Base-by-base conservation (phyloP, 2,113 vertebrate genomes). In the Puntigrus tetrazona region DNA sequence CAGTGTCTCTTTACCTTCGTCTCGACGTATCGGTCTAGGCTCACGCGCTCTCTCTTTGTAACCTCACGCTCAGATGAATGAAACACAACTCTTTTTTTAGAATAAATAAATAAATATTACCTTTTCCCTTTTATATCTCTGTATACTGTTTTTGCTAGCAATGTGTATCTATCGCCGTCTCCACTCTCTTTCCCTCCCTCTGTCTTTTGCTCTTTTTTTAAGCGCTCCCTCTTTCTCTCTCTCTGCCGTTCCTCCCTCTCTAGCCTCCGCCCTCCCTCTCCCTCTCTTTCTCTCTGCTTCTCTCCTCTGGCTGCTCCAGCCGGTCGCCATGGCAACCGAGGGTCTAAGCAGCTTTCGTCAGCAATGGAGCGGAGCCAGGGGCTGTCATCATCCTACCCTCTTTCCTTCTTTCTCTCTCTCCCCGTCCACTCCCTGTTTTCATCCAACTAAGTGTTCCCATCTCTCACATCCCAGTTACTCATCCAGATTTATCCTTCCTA, bases 271-370 rank as follows among this genome's bases (percentile, higher is more conserved):
- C 94, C 94, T 91, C 86, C 92, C 95, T 92, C 94, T 96, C 91
- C 91, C 92, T 84, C 36, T 78, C 93, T 91, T 92, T 93, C 94
- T 89, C 92, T 94, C 93, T 92, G 91, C 94, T 95, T 92, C 86
- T 94, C 95, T 89, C 91, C 91, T 93, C 92, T 94, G 92, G 91
- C 94, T 92, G 94, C 94, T 88, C 95, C 90, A 87, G 92, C 93
- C 77, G 92, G 94, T 98, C 95, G 90, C 96, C 96, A 97, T 97
- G 94, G 97, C 94, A 96, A 99, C 97, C 92, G 94, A 92, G 95
- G 92, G 92, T 93, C 89, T 95, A 91, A 95, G 95, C 95, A 85
- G 95, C 95, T 96, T 94, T 95, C 95, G 96, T 96, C 95, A 96
- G 95, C 94, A 92, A 89, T 92, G 92, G 91, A 93, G 95, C 92